Percentiles rank a stretch among this genome's conserved stretches.
Evolutionary conservation across 2,888 invertebrate species (phyloP).

Genomic region (Hyposoter didymator): DNA sequence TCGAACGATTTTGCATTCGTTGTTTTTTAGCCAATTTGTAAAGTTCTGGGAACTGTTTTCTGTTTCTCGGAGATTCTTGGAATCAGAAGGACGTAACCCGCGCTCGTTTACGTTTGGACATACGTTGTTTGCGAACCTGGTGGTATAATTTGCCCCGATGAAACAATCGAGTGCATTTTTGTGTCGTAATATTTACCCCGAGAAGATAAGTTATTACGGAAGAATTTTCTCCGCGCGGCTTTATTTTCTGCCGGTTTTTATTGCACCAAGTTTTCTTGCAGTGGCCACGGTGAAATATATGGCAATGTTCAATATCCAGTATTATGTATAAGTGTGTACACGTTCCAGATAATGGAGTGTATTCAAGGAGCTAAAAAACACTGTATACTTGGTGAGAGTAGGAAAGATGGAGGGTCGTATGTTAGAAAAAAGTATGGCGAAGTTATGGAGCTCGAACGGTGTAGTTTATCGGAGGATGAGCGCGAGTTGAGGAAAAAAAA

Average conservation of each 20-base stretch:
- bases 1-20: too few relatives aligned
- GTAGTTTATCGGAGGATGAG: constrained; percentile 9
- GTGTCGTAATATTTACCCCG: not conserved
- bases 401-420: constrained; percentile 29
- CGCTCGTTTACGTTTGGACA: too few relatives aligned
- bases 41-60: too few relatives aligned
- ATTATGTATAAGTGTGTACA: constrained; percentile 6
- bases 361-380: constrained; percentile 22
- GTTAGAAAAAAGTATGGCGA: constrained; percentile 23
- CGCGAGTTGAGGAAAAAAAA: not conserved
- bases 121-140: too few relatives aligned
- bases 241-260: not conserved
- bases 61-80: too few relatives aligned
- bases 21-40: too few relatives aligned
- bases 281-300: constrained; percentile 7
- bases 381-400: constrained; percentile 32
- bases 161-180: constrained; percentile 7
- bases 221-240: not conserved
- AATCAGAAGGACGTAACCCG: too few relatives aligned
- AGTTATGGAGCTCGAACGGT: not conserved
- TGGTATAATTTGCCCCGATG: not conserved
- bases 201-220: constrained; percentile 4
- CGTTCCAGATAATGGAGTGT: constrained; percentile 13
- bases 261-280: constrained; percentile 9
- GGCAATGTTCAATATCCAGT: constrained; percentile 4